Conservation (phyloP, 2,888 invertebrate species). For the Coenonympha arcania region DNA sequence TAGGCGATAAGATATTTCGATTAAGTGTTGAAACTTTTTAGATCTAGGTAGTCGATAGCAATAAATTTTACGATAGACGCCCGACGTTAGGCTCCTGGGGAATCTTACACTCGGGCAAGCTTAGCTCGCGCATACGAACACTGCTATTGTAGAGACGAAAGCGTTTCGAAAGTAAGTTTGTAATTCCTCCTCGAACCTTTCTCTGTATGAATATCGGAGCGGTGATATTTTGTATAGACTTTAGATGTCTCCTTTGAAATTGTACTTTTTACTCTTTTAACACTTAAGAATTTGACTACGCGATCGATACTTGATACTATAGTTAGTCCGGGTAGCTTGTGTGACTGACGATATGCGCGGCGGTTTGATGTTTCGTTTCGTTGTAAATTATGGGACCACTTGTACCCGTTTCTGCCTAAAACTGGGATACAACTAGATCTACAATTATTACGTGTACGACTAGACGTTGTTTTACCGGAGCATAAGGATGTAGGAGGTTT, state of each 20-base stretch:
- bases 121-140: slow-evolving; percentile 38
- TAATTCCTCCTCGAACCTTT: slow-evolving; percentile 41
- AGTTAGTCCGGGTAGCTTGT: slow-evolving; percentile 30
- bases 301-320: slow-evolving; percentile 14
- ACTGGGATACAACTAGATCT: slow-evolving; percentile 40
- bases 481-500: slow-evolving; percentile 25
- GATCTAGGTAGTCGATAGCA: slow-evolving; percentile 58
- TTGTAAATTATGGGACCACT: slow-evolving; percentile 73
- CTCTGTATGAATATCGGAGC: slow-evolving; percentile 60
- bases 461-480: slow-evolving; percentile 28
- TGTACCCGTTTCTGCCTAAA: slow-evolving; percentile 45
- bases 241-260: slow-evolving; percentile 31
- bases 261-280: slow-evolving; percentile 26
- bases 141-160: slow-evolving; percentile 50
- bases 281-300: slow-evolving; percentile 26
- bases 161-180: slow-evolving; percentile 57
- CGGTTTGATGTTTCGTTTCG: slow-evolving; percentile 64
- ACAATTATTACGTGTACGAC: slow-evolving; percentile 33
- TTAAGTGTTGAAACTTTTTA: slow-evolving; percentile 61
- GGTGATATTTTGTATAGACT: slow-evolving; percentile 66
- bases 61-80: slow-evolving; percentile 44
- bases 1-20: slow-evolving; percentile 30
- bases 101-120: slow-evolving; percentile 37
- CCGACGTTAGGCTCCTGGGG: slow-evolving; percentile 43
- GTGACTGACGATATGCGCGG: slow-evolving; percentile 31